Evolutionary conservation across 2,888 invertebrate genomes (phyloP), one percentile per base, ranked within the genome.

Genomic region (Coenonympha arcania): DNA sequence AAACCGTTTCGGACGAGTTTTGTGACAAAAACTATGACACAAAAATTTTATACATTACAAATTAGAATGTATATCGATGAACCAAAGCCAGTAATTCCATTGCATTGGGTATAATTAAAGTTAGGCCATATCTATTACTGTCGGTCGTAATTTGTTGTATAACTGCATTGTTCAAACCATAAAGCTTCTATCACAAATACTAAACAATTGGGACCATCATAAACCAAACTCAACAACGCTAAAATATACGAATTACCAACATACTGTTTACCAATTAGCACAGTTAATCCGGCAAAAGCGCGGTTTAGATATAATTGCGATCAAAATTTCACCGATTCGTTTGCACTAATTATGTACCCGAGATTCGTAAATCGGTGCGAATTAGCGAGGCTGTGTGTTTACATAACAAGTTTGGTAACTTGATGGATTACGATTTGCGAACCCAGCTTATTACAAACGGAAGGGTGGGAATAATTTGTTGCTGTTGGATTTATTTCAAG

Each of bases 261-360:
- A 19, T 9, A 20, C 19, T 36, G 22, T 37, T 37, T 19, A 41
- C 28, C 41, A 41, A 41, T 41, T 41, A 41, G 41, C 28, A 19
- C 11, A 43, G 9, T 33, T 31, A 20, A 43, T 31, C 43, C 43
- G 20, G n/a, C 22, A 30, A 13, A 30, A 43, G 43, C 30, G 19
- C n/a, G 20, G 33, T 44, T 34, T 44, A 33, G 33, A 34, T 24
- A 49, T 43, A 49, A 49, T 37, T 43, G 28, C 30, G 30, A 37
- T 37, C 37, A 20, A 30, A 46, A 50, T 50, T 46, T 22, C 41
- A 26, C 41, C 46, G 46, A 43, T 43, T 30, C n/a, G 46, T 46
- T 48, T 40, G 31, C n/a, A 40, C 41, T 41, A 50, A 48, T 51
- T 48, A 50, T 50, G 48, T 41, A 48, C 50, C 44, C 34, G 44